Evolutionary conservation across 2,113 vertebrate genomes (phyloP), one percentile per base, ranked within the genome.

Genomic region (Capreolus pygargus): DNA sequence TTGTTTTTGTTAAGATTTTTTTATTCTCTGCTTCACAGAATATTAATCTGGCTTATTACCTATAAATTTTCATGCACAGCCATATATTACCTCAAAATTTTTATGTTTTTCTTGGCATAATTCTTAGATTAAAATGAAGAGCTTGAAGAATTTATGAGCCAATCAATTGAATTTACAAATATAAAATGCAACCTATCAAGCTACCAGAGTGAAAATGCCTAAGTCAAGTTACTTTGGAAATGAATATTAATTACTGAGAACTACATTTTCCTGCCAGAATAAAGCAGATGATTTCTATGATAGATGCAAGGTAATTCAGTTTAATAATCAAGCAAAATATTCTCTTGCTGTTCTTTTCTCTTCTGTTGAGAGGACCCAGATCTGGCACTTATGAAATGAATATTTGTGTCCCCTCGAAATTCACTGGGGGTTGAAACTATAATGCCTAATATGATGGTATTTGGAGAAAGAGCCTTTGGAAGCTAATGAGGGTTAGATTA

Each of bases 91-190:
- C 43, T 96, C 94, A 83, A 96, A 90, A 78, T 3, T 85, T 94
- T 97, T 12, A 96, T 90, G 36, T 70, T 96, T 97, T 96, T 78
- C 28, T 95, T 98, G 97, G 79, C 85, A 67, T 96, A 90, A 88
- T 93, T 96, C 39, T 94, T 95, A 95, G n/a, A 58, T 91, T 94
- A 83, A 82, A 94, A 96, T 92, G 95, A 95, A 86, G 28, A 86
- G 16, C 30, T 54, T 92, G 83, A 57, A 78, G 91, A 97, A 98
- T 96, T 97, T 96, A 94, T 97, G 88, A 96, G 61, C 30, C 95
- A 97, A 78, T 45, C 45, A 97, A 1, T 39, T 91, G 78, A 84
- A 9, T 84, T 95, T 91, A 79, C 50, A 21, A 95, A 91, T 89
- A 95, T 78, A 91, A 97, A 97, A 84, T 83, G 39, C 28, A 90